Evolutionary conservation across 2,113 vertebrate species (phyloP), one percentile per base, ranked within the genome.

Genomic region (Anhinga rufa): DNA sequence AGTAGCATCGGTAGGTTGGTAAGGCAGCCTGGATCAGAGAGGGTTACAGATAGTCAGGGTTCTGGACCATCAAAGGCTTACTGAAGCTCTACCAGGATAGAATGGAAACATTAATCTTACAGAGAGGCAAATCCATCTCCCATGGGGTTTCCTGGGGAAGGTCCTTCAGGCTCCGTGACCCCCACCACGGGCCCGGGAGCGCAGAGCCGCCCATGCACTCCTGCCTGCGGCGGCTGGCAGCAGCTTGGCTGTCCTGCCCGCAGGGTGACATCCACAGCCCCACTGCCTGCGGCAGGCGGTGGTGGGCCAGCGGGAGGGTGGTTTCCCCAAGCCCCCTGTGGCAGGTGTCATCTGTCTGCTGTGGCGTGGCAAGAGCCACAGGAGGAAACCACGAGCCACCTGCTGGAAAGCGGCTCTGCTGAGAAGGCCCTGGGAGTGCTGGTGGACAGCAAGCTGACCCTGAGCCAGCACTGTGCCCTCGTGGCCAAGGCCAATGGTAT

Each of bases 191-290:
- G 34, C 61, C 29, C 4, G 1, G 3, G 22, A 44, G 14, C 1
- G 2, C 34, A 24, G 58, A 76, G 17, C 25, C 3, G 11, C 51
- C 57, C 0, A 0, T 4, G 9, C 4, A 4, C 32, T 31, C 25
- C 58, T 44, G 64, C 38, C 90, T 3, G 1, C 2, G 2, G 68
- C 8, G 36, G 68, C 66, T 54, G 79, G 46, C 68, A 61, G 49
- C 57, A 83, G 66, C 48, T 78, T 0, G 0, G 58, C 62, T 14
- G 3, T 21, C 20, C 68, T 54, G 34, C 52, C 91, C 17, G 26
- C 52, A 6, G 66, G 76, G 16, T 40, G 44, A 9, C 57, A 74
- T 2, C 55, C 55, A 3, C 22, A 13, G 52, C 25, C 77, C 13
- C 0, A 0, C 34, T 75, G 17, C 31, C 57, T 31, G 22, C 2